phyloP scores from a whole-genome alignment of 2,113 vertebrate species.

The Picathartes gymnocephalus region DNA sequence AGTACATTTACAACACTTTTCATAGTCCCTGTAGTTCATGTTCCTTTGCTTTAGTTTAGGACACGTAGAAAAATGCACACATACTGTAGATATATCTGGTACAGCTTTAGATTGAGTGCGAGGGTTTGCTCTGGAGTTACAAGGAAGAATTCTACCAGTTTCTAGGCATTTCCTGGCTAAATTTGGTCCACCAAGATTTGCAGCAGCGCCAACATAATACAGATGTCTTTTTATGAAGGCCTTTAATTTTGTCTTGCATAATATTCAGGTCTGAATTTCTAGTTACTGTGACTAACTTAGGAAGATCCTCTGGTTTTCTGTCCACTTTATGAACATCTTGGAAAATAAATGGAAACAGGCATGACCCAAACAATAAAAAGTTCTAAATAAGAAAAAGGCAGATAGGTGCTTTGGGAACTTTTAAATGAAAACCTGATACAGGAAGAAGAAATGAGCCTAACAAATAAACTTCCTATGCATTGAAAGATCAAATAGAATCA shows the following conservation, averaged over 20 bases:
- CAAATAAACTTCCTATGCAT: neutral
- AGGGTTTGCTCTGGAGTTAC: neutral
- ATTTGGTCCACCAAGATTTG: neutral
- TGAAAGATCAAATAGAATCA: conserved; percentile 33
- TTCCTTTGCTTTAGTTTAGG: neutral
- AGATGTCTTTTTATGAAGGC: neutral
- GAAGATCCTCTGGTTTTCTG: neutral
- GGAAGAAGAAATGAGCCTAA: conserved; percentile 13
- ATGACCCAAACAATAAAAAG: neutral
- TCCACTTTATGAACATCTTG: neutral
- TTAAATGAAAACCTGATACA: conserved; percentile 49
- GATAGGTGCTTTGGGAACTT: neutral
- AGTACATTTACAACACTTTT: neutral
- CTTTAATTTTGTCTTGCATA: neutral
- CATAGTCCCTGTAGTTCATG: neutral
- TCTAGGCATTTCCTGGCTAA: neutral
- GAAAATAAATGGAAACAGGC: conserved; percentile 37
- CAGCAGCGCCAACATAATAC: neutral
- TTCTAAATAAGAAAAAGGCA: conserved; percentile 23
- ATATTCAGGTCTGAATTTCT: neutral
- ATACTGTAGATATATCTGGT: neutral
- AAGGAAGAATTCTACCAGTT: neutral
- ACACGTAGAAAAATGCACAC: neutral
- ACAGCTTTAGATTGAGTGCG: neutral
- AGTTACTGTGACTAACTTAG: neutral